Percentiles rank a stretch among this genome's conserved stretches.
These are phyloP conservation scores for Tetramorium parvispinum DNA, from an alignment of 1,140 invertebrate species.

Conservation along the genomic window DNA sequence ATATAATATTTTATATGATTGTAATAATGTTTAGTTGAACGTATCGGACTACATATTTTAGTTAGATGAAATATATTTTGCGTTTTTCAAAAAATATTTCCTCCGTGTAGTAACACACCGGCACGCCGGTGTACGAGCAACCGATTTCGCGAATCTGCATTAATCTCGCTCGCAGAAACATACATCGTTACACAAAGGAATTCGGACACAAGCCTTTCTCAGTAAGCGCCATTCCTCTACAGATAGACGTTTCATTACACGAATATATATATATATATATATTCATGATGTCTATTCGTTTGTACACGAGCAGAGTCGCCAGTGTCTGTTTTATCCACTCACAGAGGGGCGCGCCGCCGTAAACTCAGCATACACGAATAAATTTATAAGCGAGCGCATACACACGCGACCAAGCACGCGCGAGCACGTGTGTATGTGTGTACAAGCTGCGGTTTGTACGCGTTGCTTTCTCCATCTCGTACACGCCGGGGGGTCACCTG, in stretches of 20 bases:
- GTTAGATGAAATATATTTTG: no score
- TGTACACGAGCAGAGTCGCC: neutral
- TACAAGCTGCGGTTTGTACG: neutral
- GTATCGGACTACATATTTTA: no score
- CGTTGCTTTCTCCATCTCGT: conserved; percentile 17
- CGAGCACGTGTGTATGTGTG: neutral
- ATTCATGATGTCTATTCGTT: neutral
- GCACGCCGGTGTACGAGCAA: neutral
- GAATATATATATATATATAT: neutral
- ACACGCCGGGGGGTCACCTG: conserved; percentile 56
- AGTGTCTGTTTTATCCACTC: neutral
- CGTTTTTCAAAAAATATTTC: no score
- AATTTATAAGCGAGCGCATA: conserved; percentile 42
- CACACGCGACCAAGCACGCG: neutral
- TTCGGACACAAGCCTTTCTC: neutral
- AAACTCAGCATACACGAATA: conserved; percentile 37
- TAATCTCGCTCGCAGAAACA: neutral
- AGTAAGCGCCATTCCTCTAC: conserved; percentile 10
- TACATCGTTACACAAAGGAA: neutral
- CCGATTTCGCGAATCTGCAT: conserved; percentile 2
- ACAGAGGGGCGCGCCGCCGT: neutral
- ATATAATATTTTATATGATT: no score
- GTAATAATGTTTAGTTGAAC: no score
- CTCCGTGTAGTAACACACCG: neutral
- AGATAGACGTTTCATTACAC: conserved; percentile 25